A percentile compares a stretch with the other conserved stretches of the same genome.
Conservation (phyloP, 2,888 invertebrate genomes). For the Limnephilus lunatus region DNA sequence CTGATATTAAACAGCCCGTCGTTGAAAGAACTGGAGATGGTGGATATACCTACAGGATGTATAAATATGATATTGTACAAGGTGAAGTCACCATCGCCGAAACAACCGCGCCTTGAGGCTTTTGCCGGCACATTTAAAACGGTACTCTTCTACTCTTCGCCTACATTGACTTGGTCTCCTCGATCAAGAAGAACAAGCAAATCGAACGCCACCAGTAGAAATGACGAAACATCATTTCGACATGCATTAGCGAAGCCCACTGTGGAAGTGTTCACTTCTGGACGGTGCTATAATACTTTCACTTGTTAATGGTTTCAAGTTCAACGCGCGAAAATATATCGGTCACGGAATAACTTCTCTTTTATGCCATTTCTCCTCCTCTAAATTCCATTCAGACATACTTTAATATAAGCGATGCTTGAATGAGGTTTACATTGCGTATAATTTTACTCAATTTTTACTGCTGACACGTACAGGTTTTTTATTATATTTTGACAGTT, state of each 20-base stretch:
- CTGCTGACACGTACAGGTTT: background rate
- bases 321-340: constrained; percentile 44
- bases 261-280: background rate
- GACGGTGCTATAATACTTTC: constrained; percentile 33
- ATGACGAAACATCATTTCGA: constrained; percentile 26
- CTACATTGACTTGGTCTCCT: constrained; percentile 37
- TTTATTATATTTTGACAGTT: background rate
- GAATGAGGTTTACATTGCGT: background rate
- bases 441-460: background rate
- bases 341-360: constrained; percentile 51
- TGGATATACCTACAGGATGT: background rate
- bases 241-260: background rate
- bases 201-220: constrained; percentile 21
- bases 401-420: background rate
- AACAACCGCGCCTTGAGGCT: constrained; percentile 41
- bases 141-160: constrained; percentile 49
- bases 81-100: constrained; percentile 19
- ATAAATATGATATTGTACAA: background rate
- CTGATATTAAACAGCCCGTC: background rate
- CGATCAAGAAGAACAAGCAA: background rate
- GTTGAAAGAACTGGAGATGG: background rate
- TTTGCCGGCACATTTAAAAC: constrained; percentile 42
- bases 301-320: constrained; percentile 22
- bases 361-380: constrained; percentile 28
- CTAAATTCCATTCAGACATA: constrained; percentile 20